Percentiles rank a stretch among this genome's conserved stretches.
Conservation (phyloP, 2,888 invertebrate species). For the Polymixis lichenea region DNA sequence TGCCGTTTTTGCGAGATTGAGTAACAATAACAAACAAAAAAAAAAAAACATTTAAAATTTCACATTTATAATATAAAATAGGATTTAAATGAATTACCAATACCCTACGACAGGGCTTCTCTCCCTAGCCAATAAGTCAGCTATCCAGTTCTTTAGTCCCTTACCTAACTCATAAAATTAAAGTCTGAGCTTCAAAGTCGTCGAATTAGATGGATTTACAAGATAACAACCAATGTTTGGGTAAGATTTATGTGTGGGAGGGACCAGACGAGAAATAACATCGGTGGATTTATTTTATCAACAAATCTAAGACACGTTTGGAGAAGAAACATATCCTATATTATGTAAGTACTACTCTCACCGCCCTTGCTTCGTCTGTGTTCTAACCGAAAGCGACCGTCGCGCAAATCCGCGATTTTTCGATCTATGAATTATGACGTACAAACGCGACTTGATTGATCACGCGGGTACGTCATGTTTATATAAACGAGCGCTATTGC, state of each 20-base stretch:
- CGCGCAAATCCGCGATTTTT: no score
- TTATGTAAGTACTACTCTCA: no score
- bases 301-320: constrained; percentile 19
- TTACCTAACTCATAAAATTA: constrained; percentile 31
- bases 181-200: constrained; percentile 40
- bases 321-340: neutral
- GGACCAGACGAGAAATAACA: constrained; percentile 20
- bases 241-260: constrained; percentile 8
- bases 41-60: no score
- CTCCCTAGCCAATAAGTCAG: constrained; percentile 30
- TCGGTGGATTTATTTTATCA: constrained; percentile 33
- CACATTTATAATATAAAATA: no score
- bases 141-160: neutral
- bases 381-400: no score
- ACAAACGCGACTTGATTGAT: no score
- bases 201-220: constrained; percentile 46
- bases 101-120: neutral
- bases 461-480: no score
- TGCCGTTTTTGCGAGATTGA: no score
- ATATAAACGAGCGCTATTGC: no score
- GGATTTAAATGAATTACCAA: neutral
- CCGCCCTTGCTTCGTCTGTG: no score
- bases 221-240: constrained; percentile 42
- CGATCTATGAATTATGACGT: no score
- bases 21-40: no score